Evolutionary conservation across 2,797 vertebrate genomes (phyloP), one percentile per base, ranked within the genome.

Genomic region (Notoglanidium macrostoma): DNA sequence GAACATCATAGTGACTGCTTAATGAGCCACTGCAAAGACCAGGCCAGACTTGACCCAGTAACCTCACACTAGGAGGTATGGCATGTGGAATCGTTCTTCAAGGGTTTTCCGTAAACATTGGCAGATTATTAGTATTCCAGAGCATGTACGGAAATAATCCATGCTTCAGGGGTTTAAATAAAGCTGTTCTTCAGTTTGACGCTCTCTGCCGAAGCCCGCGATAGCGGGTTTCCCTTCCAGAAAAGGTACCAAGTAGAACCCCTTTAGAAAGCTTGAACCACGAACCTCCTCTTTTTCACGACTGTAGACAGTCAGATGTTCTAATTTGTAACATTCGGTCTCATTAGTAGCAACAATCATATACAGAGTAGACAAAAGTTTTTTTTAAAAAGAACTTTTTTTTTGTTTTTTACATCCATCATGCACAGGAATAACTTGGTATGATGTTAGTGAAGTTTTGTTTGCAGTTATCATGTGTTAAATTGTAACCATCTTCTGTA

Each of bases 11-110:
- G 77, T 73, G 49, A 85, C 46, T 57, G 59, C n/a, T 86, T 44
- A 80, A 67, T 63, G 74, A 51, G n/a, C 44, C 84, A 59, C 21
- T 55, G 59, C 29, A 54, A 46, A 85, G 14, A 77, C 68, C 44
- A 15, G 59, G 74, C 46, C 74, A 77, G 49, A 54, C 15, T 29
- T 77, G 9, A 78, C 78, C 61, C 29, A 78, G 19, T 32, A 77
- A 12, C 32, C 3, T 55, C 14, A 79, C 32, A 77, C 46, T 54
- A 6, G 4, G 12, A 61, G 11, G 21, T 35, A 73, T 59, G 54
- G 73, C 46, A 15, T 76, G 23, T 49, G 72, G 10, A 9, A 72
- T 72, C 35, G 19, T 40, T 70, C 10, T 67, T 70, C 21, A 70
- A 73, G 29, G n/a, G 65, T 32, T 68, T n/a, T 49, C n/a, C 17